These are phyloP conservation scores for Polypterus bichir DNA, from an alignment of 2,113 vertebrate genomes.

Conservation along the genomic window DNA sequence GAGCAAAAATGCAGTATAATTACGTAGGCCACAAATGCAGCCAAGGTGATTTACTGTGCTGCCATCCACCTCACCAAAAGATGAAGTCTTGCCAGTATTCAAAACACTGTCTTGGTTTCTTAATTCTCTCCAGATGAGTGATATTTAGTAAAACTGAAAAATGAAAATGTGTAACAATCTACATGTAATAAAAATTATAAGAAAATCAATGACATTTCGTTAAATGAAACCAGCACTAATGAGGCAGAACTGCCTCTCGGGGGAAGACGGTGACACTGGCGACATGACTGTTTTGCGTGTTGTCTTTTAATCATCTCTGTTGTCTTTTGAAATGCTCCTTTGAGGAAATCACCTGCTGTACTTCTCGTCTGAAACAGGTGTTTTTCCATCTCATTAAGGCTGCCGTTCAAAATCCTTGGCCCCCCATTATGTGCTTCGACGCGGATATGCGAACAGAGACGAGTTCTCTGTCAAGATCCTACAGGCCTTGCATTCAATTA, in stretches of 20 bases:
- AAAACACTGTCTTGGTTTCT: no score
- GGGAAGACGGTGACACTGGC: not conserved
- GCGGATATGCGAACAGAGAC: not conserved
- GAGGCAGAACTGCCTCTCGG: not conserved
- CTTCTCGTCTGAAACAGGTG: slow-evolving; percentile 10
- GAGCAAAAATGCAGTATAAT: no score
- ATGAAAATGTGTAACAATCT: not conserved
- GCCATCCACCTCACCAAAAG: no score
- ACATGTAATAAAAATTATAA: slow-evolving; percentile 1
- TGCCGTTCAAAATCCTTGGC: slow-evolving; percentile 10
- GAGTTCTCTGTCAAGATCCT: slow-evolving; percentile 8
- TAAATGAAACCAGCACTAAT: slow-evolving; percentile 9
- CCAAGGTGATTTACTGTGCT: no score
- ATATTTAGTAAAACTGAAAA: no score
- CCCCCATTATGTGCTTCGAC: not conserved
- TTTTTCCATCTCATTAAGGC: slow-evolving; percentile 12
- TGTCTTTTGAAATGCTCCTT: slow-evolving; percentile 10
- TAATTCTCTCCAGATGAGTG: no score
- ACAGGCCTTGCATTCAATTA: slow-evolving; percentile 9
- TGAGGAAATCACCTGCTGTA: slow-evolving; percentile 11
- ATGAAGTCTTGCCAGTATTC: no score
- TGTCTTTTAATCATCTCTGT: slow-evolving; percentile 12
- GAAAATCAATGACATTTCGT: slow-evolving; percentile 8
- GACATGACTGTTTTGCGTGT: slow-evolving; percentile 8
- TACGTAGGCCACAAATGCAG: no score